Base-by-base conservation (phyloP, 1,140 invertebrate genomes). In the Drosophila sucinea region DNA sequence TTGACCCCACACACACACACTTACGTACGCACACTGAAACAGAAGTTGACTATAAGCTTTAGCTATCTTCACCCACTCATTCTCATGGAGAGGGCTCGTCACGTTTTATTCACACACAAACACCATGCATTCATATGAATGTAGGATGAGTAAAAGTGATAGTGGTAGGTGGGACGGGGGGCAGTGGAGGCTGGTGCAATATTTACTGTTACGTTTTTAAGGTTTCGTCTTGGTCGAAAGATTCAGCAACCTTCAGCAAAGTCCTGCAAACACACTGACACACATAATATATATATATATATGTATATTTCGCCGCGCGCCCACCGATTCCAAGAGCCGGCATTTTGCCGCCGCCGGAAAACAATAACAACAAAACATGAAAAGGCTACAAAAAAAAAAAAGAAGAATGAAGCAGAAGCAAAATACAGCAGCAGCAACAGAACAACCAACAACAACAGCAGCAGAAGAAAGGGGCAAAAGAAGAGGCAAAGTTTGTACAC, bases 361-460 rank as follows among this genome's bases (percentile, higher is more conserved):
- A 77, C 83, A 86, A 87, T 79, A 82, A 87, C 71, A 85, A 86
- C 68, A 82, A 86, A 82, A 79, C 75, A 77, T 64, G 67, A 73
- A 77, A 65, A 73, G 47, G 62, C 41, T 60, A 58, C 61, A 65
- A 56, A 70, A 60, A 70, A 63, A 63, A 47, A 44, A 32, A 6
- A 40, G 4, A 30, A 5, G 11, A 7, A 47, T 25, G 44, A 47
- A 47, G 44, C 35, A 47, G 10, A 8, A 17, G 44, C 44, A 47
- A 17, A 47, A 47, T 23, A 47, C 44, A 51, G 7, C 44, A 69
- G 35, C 33, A 35, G 41, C 61, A 41, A 58, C 62, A 63, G 23
- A 44, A 33, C 57, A 81, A 60, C 8, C 78, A 77, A 47, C 69
- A 54, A 65, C 65, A 67, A 61, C 38, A 63, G 17, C 17, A 17